phyloP scores from a whole-genome alignment of 2,888 invertebrate species.

The Celastrina argiolus region DNA sequence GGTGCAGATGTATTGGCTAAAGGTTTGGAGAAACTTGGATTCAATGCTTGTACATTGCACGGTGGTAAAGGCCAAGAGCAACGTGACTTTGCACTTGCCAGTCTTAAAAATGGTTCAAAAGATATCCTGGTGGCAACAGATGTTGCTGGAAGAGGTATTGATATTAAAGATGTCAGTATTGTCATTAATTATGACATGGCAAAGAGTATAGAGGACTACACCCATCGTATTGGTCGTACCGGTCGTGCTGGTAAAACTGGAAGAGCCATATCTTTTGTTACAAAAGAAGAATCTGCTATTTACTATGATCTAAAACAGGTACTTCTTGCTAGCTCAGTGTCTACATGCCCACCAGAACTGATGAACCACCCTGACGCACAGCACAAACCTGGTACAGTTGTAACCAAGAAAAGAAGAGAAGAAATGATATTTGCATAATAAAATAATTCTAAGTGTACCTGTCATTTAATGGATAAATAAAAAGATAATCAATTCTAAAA shows the following conservation, averaged over 20 bases:
- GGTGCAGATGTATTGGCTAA: slow-evolving; percentile 98
- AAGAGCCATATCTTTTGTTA: slow-evolving; percentile 96
- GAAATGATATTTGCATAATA: slow-evolving; percentile 92
- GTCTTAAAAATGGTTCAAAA: slow-evolving; percentile 96
- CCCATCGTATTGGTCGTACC: slow-evolving; percentile 98
- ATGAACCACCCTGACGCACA: slow-evolving; percentile 99
- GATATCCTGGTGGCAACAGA: slow-evolving; percentile 99
- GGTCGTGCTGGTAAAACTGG: slow-evolving; percentile 99
- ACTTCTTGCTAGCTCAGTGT: slow-evolving; percentile 91
- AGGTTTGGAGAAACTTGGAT: slow-evolving; percentile 96
- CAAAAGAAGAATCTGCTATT: slow-evolving; percentile 95
- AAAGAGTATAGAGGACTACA: slow-evolving; percentile 98
- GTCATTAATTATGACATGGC: slow-evolving; percentile 99
- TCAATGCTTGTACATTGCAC: slow-evolving; percentile 97
- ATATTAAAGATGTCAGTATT: slow-evolving; percentile 99
- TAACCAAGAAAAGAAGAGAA: slow-evolving; percentile 94
- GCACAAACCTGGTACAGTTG: slow-evolving; percentile 96
- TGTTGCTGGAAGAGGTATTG: slow-evolving; percentile 99
- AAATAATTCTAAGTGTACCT: not conserved
- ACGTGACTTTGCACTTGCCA: slow-evolving; percentile 97
- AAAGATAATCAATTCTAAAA: not conserved
- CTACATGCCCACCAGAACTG: slow-evolving; percentile 96
- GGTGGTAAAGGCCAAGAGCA: slow-evolving; percentile 99
- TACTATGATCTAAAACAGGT: slow-evolving; percentile 99
- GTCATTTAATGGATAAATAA: not conserved